Percentiles rank a stretch among this genome's conserved stretches.
Evolutionary conservation across 92 coral and sea anemone genomes (phyloP).

Genomic region (Epizoanthus rinbou): DNA sequence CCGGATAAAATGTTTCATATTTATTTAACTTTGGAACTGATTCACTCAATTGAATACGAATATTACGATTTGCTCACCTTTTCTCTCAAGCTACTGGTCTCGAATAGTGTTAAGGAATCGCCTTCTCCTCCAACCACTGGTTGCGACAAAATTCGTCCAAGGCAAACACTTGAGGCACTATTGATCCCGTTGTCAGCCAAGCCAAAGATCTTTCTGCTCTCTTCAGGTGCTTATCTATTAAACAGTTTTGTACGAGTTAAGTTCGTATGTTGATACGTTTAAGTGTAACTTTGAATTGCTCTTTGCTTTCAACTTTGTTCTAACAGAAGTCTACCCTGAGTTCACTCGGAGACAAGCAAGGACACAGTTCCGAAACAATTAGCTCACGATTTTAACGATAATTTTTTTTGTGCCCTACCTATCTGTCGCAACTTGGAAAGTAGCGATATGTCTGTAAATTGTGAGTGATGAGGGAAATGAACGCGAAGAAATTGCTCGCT

Average conservation of each 20-base stretch:
- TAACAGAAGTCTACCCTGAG: neutral
- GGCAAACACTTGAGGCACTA: neutral
- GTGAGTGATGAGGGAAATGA: no score
- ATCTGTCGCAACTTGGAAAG: no score
- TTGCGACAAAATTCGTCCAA: neutral
- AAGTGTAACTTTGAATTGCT: neutral
- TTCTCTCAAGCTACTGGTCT: no score
- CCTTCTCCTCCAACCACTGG: neutral
- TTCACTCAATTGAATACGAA: no score
- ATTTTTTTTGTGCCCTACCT: no score
- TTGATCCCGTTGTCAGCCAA: slow-evolving; percentile 4
- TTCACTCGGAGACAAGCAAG: no score
- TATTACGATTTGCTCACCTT: no score
- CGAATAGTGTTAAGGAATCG: neutral
- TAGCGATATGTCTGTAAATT: no score
- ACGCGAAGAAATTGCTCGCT: no score
- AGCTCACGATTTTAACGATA: no score
- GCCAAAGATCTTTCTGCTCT: neutral
- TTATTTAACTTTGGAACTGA: no score
- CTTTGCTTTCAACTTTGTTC: neutral
- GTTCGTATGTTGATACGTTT: neutral
- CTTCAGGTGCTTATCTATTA: neutral
- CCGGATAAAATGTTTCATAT: no score
- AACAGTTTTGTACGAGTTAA: neutral
- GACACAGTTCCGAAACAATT: neutral